These are phyloP conservation scores for Aphrocallistes beatrix DNA, from an alignment of 37 sponge, comb jelly and placozoan species.

Conservation along the genomic window DNA sequence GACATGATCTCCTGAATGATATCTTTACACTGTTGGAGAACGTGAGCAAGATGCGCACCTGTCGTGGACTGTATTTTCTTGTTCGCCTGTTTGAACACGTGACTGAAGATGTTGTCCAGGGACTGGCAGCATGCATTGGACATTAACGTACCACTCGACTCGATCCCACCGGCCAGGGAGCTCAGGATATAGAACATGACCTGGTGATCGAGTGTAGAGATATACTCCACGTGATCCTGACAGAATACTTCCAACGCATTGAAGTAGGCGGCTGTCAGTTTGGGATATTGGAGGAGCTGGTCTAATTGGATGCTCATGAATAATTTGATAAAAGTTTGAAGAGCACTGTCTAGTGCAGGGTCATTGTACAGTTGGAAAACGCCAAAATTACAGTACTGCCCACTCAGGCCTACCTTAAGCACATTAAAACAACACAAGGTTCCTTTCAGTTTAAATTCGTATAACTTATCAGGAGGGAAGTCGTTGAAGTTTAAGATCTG, in stretches of 20 bases:
- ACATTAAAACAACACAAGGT: slow-evolving; percentile 70
- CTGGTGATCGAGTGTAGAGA: slow-evolving; percentile 61
- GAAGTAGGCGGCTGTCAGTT: slow-evolving; percentile 74
- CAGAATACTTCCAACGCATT: slow-evolving; percentile 67
- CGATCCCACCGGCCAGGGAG: slow-evolving; percentile 5
- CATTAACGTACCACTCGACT: slow-evolving; percentile 41
- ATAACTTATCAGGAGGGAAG: slow-evolving; percentile 52
- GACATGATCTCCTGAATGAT: slow-evolving; percentile 78
- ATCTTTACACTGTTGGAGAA: slow-evolving; percentile 51
- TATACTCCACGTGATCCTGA: slow-evolving; percentile 82
- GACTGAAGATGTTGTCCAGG: slow-evolving; percentile 74
- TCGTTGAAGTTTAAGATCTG: slow-evolving; percentile 41
- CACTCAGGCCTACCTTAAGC: slow-evolving; percentile 69
- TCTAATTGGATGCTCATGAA: slow-evolving; percentile 55
- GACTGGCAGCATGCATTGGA: slow-evolving; percentile 69
- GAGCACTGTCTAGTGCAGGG: slow-evolving; percentile 63
- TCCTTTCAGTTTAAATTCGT: slow-evolving; percentile 59
- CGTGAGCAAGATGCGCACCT: slow-evolving; percentile 39
- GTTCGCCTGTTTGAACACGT: slow-evolving; percentile 71
- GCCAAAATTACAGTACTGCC: slow-evolving; percentile 93
- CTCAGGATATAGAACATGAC: slow-evolving; percentile 30
- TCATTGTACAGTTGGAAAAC: slow-evolving; percentile 87
- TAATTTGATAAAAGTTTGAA: slow-evolving; percentile 75
- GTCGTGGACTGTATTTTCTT: slow-evolving; percentile 28
- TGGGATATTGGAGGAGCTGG: slow-evolving; percentile 66